Evolutionary conservation across 2,797 vertebrate genomes (phyloP), one percentile per base, ranked within the genome.

Genomic region (Darevskia nairensis): DNA sequence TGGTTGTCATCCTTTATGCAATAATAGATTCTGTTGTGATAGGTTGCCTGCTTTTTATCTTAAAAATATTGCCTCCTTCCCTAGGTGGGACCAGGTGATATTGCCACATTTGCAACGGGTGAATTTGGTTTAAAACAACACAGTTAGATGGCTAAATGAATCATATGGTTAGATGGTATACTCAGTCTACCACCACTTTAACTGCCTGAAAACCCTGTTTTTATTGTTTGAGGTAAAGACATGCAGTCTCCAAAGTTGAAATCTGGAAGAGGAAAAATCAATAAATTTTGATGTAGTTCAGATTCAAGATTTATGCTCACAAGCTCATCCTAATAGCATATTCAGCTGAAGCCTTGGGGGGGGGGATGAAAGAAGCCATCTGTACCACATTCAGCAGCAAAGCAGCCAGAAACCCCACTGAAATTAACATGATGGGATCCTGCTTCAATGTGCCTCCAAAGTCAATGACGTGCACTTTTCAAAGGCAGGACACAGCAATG

Each of bases 311-410:
- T 64, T 85, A 74, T 74, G 32, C 23, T 66, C 41, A 77, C 32
- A 86, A 23, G 8, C 69, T n/a, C 71, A 68, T 41, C 32, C 61
- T 81, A 78, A 88, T 39, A 55, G 64, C 66, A 72, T 61, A 82
- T 32, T 81, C 61, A 69, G 27, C 61, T 89, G 83, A 89, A 77
- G 68, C 13, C 6, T 76, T 41, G 17, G 10, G 32, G 64, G 2
- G 7, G 35, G 32, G 29, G 8, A 78, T 55, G 41, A 69, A 44
- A 76, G 46, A 75, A 76, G 64, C 72, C 61, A 81, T 72, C 50
- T 69, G 39, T 83, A 86, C 32, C 29, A 72, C 35, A 86, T 46
- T 61, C 15, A 89, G 6, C 59, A 81, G 39, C 55, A 81, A 81
- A 9, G 1, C 25, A 79, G 68, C 50, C 75, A 78, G 66, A 83